phyloP scores from a whole-genome alignment of 2,888 invertebrate genomes.

The Thumatha senex region DNA sequence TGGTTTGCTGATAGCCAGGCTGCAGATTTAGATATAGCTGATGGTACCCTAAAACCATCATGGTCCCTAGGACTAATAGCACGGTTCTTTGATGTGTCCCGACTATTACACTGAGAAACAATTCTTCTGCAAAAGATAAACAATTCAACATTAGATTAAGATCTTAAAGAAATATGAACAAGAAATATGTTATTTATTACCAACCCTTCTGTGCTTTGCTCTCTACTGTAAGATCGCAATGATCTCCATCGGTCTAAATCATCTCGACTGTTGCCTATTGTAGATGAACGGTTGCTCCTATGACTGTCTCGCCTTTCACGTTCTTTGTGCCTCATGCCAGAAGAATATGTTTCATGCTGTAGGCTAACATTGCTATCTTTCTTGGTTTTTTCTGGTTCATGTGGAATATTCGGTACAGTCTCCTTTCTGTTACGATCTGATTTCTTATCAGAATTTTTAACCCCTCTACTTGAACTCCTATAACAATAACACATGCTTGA shows the following conservation, averaged over 20 bases:
- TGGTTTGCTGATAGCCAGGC: conserved; percentile 62
- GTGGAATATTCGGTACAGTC: conserved; percentile 66
- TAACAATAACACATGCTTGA: conserved; percentile 14
- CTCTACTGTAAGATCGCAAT: conserved; percentile 74
- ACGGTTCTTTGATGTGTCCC: conserved; percentile 69
- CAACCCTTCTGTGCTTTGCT: conserved; percentile 79
- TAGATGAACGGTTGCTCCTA: conserved; percentile 74
- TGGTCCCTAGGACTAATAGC: conserved; percentile 69
- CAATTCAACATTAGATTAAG: neutral
- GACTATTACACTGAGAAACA: conserved; percentile 76
- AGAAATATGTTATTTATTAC: conserved; percentile 5
- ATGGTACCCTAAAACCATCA: conserved; percentile 74
- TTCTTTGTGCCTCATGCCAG: conserved; percentile 60
- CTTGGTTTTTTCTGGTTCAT: conserved; percentile 58
- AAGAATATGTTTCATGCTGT: conserved; percentile 59
- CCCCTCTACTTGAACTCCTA: conserved; percentile 76
- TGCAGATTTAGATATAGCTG: conserved; percentile 54
- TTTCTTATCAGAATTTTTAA: conserved; percentile 67
- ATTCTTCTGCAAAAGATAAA: conserved; percentile 59
- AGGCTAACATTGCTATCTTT: conserved; percentile 71
- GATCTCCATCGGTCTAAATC: conserved; percentile 78
- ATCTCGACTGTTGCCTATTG: conserved; percentile 74
- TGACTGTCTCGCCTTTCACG: conserved; percentile 71
- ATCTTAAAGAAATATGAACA: neutral
- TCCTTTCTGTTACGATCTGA: conserved; percentile 66